A percentile compares a stretch with the other conserved stretches of the same genome.
phyloP scores from a whole-genome alignment of 2,888 invertebrate species.

The Agrochola macilenta region DNA sequence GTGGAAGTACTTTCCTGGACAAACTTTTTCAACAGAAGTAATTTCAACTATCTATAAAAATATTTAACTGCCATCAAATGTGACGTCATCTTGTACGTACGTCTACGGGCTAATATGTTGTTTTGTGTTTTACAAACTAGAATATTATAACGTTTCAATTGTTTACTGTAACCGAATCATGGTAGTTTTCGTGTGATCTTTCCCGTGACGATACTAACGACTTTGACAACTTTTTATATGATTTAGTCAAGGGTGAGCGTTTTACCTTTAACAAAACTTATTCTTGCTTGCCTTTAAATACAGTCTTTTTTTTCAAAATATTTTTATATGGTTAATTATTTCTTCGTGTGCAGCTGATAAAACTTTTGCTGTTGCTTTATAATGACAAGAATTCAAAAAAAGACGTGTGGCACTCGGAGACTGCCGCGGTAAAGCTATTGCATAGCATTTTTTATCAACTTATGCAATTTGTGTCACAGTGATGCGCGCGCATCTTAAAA shows the following conservation, averaged over 20 bases:
- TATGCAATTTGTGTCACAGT: too few species aligned
- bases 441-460: too few species aligned
- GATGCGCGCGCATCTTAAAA: too few species aligned
- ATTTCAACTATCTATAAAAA: background rate
- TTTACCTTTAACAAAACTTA: background rate
- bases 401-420: too few species aligned
- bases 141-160: slow-evolving; percentile 50
- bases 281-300: background rate
- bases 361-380: too few species aligned
- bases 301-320: background rate
- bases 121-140: slow-evolving; percentile 34
- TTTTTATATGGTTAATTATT: background rate
- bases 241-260: slow-evolving; percentile 58
- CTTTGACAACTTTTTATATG: slow-evolving; percentile 63
- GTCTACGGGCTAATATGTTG: background rate
- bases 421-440: too few species aligned
- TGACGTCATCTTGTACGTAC: background rate
- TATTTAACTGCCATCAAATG: background rate
- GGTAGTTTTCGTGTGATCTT: slow-evolving; percentile 57
- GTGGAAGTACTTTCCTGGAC: too few species aligned
- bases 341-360: background rate
- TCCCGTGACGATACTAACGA: slow-evolving; percentile 69
- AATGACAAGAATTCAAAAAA: too few species aligned
- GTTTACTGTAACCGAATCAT: slow-evolving; percentile 51
- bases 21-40: too few species aligned